phyloP scores from a whole-genome alignment of 2,888 invertebrate genomes.

The Torymus auratus region DNA sequence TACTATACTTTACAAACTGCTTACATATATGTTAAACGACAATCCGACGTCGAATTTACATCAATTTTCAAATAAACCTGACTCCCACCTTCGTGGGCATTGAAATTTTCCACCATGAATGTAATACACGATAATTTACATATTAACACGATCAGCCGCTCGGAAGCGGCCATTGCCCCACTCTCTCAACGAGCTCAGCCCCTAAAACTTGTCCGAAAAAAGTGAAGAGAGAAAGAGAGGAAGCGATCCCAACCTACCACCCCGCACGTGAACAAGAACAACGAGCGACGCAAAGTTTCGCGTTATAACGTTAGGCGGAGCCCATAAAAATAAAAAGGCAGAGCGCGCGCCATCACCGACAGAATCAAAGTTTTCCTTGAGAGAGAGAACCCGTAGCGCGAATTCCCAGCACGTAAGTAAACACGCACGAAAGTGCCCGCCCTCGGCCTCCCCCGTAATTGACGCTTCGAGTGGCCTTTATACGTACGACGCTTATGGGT shows the following conservation, averaged over 20 bases:
- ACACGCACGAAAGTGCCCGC: constrained; percentile 39
- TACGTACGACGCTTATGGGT: background rate
- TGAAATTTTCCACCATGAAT: too few relatives aligned
- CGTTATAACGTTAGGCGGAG: background rate
- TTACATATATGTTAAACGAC: too few relatives aligned
- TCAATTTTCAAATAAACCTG: too few relatives aligned
- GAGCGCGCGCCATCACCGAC: background rate
- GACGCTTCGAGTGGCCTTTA: constrained; percentile 43
- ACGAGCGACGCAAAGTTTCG: constrained; percentile 10
- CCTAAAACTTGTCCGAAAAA: constrained; percentile 1
- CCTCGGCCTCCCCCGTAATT: constrained; percentile 22
- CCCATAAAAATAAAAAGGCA: constrained; percentile 18
- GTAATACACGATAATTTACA: too few relatives aligned
- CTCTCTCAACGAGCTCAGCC: background rate
- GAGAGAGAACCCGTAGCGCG: background rate
- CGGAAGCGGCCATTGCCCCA: too few relatives aligned
- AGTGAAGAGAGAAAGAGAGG: background rate
- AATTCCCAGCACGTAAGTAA: constrained; percentile 49
- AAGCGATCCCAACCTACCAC: too few relatives aligned
- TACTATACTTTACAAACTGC: too few relatives aligned
- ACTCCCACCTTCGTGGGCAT: too few relatives aligned
- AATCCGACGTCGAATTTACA: too few relatives aligned
- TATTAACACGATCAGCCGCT: too few relatives aligned
- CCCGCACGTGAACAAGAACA: too few relatives aligned
- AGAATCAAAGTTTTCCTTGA: constrained; percentile 20